A percentile compares a stretch with the other conserved stretches of the same genome.
Conservation (phyloP, 2,888 invertebrate genomes). For the Pachydiplax longipennis region DNA sequence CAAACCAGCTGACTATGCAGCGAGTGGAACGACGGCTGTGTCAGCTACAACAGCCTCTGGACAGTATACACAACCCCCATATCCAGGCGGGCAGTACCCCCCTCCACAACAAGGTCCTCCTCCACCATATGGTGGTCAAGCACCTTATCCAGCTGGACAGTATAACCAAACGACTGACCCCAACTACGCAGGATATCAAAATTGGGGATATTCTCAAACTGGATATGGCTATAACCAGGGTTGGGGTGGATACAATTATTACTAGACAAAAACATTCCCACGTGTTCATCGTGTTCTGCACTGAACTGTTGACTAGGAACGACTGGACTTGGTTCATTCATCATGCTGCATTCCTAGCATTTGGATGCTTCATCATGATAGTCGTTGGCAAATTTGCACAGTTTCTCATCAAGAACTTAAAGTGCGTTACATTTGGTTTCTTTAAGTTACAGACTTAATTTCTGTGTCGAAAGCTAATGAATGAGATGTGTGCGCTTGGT, state of each 20-base stretch:
- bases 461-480: not conserved
- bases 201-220: conserved; percentile 68
- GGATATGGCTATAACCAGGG: conserved; percentile 66
- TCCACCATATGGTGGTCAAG: conserved; percentile 48
- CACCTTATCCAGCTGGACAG: conserved; percentile 56
- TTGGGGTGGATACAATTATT: conserved; percentile 67
- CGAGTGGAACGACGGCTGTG: conserved; percentile 57
- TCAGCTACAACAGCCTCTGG: conserved; percentile 59
- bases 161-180: conserved; percentile 66
- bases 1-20: conserved; percentile 56
- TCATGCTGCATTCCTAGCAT: conserved; percentile 44
- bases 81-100: conserved; percentile 60
- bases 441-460: conserved; percentile 3
- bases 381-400: not conserved
- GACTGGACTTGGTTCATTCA: not conserved
- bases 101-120: conserved; percentile 48
- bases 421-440: conserved; percentile 13
- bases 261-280: conserved; percentile 50
- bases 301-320: not conserved
- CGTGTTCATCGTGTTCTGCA: not conserved
- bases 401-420: not conserved
- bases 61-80: conserved; percentile 50
- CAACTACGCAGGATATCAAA: conserved; percentile 66
- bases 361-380: conserved; percentile 45
- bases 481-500: not conserved